Evolutionary conservation across 2,113 vertebrate species (phyloP), one percentile per base, ranked within the genome.

Genomic region (Puma concolor): DNA sequence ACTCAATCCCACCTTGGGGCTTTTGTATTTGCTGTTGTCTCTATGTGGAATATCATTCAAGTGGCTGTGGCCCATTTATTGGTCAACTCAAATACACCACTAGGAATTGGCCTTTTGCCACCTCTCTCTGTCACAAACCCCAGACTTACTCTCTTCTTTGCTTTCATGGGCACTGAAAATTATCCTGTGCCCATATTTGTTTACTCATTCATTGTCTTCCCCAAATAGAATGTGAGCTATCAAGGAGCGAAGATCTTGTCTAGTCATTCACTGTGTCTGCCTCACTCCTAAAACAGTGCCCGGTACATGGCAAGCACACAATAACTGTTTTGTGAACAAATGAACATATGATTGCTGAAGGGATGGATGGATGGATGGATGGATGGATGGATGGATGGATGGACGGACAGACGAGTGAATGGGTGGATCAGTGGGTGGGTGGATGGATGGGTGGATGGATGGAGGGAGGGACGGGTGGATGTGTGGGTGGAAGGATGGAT

Each of bases 321-420:
- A 2, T 50, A 27, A 21, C 54, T 15, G 17, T 54, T 31, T 15
- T 64, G 21, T 66, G 57, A 81, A 50, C 23, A 63, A 82, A 57
- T 52, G 38, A 66, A 36, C 29, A 50, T 23, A 52, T 74, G 48
- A 17, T 36, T 29, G 69, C 41, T 76, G 25, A 74, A 64, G 69
- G 50, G 31, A 33, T 71, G 13, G 27, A 76, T 31, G 13, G 3
- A 7, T 10, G 19, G 54, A n/a, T 19, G 16, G 69, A 25, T 2
- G 4, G 38, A 12, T 5, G 13, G 14, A 8, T 7, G 31, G 4
- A 2, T 11, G 11, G 2, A 3, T 41, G 14, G 31, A 33, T 16
- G 23, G 57, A 50, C 3, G 6, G 33, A 23, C 10, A 10, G 69
- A 8, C 15, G 17, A 54, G 4, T 21, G 8, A 57, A 27, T 27